Conservation (phyloP, 2,888 invertebrate genomes). For the Carcina quercana region DNA sequence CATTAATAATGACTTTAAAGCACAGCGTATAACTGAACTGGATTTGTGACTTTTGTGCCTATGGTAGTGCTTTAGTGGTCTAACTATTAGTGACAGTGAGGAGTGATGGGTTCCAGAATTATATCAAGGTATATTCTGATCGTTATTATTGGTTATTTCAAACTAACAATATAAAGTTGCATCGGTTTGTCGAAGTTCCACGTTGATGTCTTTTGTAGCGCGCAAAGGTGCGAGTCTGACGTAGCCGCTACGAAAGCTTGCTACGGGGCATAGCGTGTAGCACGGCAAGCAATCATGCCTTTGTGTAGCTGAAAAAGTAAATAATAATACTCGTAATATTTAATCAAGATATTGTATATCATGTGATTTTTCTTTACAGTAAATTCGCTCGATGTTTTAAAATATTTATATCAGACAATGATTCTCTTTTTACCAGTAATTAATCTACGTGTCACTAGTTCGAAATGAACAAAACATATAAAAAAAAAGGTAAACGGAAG, state of each 20-base stretch:
- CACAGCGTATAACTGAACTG: constrained; percentile 21
- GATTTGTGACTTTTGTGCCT: constrained; percentile 41
- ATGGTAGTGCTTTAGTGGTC: constrained; percentile 46
- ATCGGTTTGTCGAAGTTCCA: not conserved
- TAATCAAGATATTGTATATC: no score
- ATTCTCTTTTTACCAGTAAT: no score
- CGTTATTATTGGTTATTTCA: no score
- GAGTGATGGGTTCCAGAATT: constrained; percentile 31
- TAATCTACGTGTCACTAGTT: no score
- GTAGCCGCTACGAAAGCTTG: constrained; percentile 5
- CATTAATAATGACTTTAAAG: constrained; percentile 6
- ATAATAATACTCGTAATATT: no score
- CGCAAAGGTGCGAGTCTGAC: constrained; percentile 2
- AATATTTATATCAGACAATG: no score
- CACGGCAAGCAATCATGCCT: constrained; percentile 4
- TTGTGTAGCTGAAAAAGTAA: not conserved
- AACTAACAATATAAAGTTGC: no score
- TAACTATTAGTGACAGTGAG: constrained; percentile 35
- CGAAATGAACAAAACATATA: no score
- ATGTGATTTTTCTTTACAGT: no score
- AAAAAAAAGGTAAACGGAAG: no score
- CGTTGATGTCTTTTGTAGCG: constrained; percentile 16
- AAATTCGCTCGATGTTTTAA: no score
- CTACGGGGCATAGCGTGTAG: constrained; percentile 2
- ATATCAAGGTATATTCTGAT: constrained; percentile 35